These are phyloP conservation scores for Schrankia costaestrigalis DNA, from an alignment of 2,888 invertebrate species.

Conservation along the genomic window DNA sequence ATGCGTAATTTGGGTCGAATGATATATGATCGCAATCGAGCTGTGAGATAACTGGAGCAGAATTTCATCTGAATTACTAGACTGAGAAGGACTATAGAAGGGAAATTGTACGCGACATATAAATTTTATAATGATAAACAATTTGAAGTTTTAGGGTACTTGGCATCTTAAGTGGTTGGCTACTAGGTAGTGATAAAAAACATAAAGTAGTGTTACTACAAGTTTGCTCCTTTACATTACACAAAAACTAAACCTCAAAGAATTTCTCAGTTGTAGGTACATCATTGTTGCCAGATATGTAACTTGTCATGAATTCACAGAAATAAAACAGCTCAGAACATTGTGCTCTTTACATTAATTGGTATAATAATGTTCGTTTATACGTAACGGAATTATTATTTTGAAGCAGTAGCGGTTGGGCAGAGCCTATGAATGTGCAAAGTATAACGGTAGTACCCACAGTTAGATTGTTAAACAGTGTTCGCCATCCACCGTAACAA, in stretches of 20 bases:
- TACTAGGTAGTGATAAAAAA: too few relatives aligned
- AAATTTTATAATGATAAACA: slow-evolving; percentile 41
- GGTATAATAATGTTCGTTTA: slow-evolving; percentile 24
- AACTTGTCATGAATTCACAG: too few relatives aligned
- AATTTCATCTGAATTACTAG: slow-evolving; percentile 66
- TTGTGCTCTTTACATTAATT: slow-evolving; percentile 17
- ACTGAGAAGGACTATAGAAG: slow-evolving; percentile 61
- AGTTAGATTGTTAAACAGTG: slow-evolving; percentile 48
- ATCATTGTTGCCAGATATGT: too few relatives aligned
- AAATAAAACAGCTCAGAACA: too few relatives aligned
- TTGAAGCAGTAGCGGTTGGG: slow-evolving; percentile 16
- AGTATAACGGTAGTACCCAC: slow-evolving; percentile 50
- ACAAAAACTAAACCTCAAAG: too few relatives aligned
- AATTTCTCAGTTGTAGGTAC: too few relatives aligned
- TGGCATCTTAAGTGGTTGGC: too few relatives aligned
- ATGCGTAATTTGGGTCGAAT: slow-evolving; percentile 60
- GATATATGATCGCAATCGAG: slow-evolving; percentile 69
- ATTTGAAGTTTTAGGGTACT: too few relatives aligned
- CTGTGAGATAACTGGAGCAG: slow-evolving; percentile 67
- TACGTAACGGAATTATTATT: slow-evolving; percentile 25
- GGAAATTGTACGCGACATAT: slow-evolving; percentile 66
- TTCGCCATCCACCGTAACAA: slow-evolving; percentile 43
- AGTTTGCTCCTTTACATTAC: too few relatives aligned
- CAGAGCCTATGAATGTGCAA: slow-evolving; percentile 29
- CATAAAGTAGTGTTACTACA: too few relatives aligned